Percentiles rank a stretch among this genome's conserved stretches.
Evolutionary conservation across 2,888 invertebrate species (phyloP).

Genomic region (Diarsia mendica): DNA sequence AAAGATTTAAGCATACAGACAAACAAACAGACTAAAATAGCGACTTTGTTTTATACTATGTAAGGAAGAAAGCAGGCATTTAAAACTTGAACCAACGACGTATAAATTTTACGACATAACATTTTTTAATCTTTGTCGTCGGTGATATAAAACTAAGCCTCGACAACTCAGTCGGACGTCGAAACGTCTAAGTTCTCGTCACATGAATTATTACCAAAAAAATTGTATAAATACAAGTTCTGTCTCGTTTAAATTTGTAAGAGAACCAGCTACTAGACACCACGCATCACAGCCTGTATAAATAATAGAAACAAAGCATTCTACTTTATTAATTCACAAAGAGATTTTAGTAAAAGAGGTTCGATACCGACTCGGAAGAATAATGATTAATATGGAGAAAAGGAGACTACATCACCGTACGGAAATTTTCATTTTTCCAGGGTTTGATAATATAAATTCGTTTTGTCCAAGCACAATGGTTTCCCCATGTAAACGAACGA

Average conservation of each 20-base stretch:
- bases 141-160: no score
- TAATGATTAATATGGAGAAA: background rate
- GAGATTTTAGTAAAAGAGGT: constrained; percentile 4
- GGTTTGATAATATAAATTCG: constrained; percentile 10
- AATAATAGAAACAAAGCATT: background rate
- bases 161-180: no score
- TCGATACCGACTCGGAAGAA: background rate
- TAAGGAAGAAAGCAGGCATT: background rate
- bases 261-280: background rate
- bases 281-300: background rate
- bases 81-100: background rate
- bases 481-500: constrained; percentile 22
- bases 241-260: no score
- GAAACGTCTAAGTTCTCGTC: no score
- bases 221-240: no score
- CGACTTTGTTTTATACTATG: no score
- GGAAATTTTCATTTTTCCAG: background rate
- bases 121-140: no score
- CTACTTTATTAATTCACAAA: background rate
- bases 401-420: background rate
- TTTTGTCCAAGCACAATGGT: background rate
- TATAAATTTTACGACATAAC: no score
- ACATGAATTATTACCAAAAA: no score
- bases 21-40: no score
- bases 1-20: no score